These are phyloP conservation scores for Malacoraja senta DNA, from an alignment of 2,797 vertebrate genomes.

Conservation along the genomic window DNA sequence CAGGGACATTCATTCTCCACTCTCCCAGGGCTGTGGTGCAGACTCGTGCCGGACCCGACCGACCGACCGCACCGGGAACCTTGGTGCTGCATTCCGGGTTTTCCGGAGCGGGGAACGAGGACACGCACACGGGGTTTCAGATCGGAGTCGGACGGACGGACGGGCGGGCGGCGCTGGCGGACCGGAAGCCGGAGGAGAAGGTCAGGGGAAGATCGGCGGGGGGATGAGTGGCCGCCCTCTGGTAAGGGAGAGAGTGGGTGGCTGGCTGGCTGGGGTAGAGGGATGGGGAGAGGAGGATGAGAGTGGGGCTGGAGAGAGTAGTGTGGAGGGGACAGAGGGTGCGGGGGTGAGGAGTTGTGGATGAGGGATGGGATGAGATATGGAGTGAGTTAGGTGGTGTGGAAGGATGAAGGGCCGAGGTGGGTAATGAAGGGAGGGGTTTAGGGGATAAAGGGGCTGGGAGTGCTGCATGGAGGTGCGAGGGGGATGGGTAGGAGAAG, in stretches of 20 bases:
- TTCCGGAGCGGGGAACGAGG: not conserved
- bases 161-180: not conserved
- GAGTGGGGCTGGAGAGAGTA: not conserved
- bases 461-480: not conserved
- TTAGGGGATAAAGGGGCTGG: not conserved
- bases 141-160: not conserved
- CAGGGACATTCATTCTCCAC: not conserved
- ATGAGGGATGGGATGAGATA: not conserved
- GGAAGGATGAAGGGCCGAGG: not conserved
- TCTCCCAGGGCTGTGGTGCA: not conserved
- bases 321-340: too few relatives aligned
- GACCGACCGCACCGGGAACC: not conserved
- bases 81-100: not conserved
- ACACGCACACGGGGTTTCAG: not conserved
- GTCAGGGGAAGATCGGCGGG: not conserved
- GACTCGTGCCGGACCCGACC: not conserved
- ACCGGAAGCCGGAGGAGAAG: not conserved
- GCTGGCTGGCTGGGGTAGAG: too few relatives aligned
- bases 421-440: rapidly evolving
- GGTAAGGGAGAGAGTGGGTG: not conserved
- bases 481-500: not conserved
- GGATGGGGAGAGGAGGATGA: not conserved
- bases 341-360: not conserved
- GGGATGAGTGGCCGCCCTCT: not conserved
- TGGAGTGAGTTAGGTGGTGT: not conserved